These are phyloP conservation scores for Leptobrachium leishanense DNA, from an alignment of 2,113 vertebrate species.

Conservation along the genomic window DNA sequence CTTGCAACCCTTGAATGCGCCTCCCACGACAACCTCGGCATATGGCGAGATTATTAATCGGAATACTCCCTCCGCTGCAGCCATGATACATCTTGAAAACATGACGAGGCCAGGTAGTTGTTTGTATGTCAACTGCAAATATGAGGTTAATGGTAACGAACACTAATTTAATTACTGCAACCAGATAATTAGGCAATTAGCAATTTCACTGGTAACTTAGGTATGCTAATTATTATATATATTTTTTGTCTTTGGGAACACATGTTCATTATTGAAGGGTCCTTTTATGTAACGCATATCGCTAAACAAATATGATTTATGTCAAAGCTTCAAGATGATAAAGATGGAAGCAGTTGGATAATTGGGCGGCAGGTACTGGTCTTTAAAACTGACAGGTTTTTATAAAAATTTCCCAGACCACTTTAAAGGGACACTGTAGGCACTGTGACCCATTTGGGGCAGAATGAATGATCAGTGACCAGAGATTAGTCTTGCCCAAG, in stretches of 20 bases:
- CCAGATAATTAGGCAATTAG: constrained; percentile 31
- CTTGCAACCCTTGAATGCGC: constrained; percentile 13
- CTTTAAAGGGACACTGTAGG: too few relatives aligned
- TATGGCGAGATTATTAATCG: neutral
- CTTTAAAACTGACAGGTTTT: too few relatives aligned
- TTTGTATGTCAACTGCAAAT: neutral
- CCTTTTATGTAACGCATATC: neutral
- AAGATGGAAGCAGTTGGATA: too few relatives aligned
- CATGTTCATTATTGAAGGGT: neutral
- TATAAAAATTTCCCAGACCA: too few relatives aligned
- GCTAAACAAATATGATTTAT: neutral
- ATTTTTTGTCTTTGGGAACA: neutral
- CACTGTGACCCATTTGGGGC: too few relatives aligned
- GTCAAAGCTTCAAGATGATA: neutral
- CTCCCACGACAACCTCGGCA: constrained; percentile 20
- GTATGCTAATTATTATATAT: neutral
- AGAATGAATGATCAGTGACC: too few relatives aligned
- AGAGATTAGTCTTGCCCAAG: too few relatives aligned
- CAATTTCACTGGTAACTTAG: neutral
- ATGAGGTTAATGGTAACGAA: constrained; percentile 23
- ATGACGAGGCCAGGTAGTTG: constrained; percentile 4
- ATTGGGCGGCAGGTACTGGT: too few relatives aligned
- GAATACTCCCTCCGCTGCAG: constrained; percentile 5
- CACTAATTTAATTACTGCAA: constrained; percentile 15
- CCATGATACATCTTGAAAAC: neutral